Evolutionary conservation across 2,888 invertebrate genomes (phyloP), one percentile per base, ranked within the genome.

Genomic region (Hecatera dysodea): DNA sequence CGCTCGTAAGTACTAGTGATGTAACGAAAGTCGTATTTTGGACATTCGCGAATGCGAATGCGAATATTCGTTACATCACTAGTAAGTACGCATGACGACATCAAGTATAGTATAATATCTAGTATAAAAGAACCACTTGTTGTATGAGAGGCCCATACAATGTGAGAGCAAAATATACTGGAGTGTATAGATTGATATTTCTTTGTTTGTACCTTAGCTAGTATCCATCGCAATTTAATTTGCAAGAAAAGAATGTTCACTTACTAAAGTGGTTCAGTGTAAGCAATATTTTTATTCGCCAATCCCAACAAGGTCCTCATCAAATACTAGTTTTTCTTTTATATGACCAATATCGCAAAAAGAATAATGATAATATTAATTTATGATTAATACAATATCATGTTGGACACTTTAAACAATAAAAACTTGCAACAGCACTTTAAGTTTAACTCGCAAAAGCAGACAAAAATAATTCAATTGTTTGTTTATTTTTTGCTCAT

Each of bases 381-480:
- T 50, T 29, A 33, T 22, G 24, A 68, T 57, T 11, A 33, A 70
- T 62, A 27, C 42, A 5, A n/a, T 29, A 33, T 36, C 15, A 7
- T 42, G 17, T n/a, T 33, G n/a, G 39, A 12, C 15, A 42, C 22
- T 27, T 42, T 8, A 1, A 8, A 42, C 33, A n/a, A 39, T 22
- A 46, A 33, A 33, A 27, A n/a, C 8, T 39, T 0, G 53, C 60
- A 75, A 8, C 22, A 29, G 22, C 48, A 17, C 7, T 36, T 22
- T 17, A 22, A 19, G 19, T 42, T 48, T 48, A 60, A 27, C 74
- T 75, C 59, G 53, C 46, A 6, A 67, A 60, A 33, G 68, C 42
- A 48, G 22, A 55, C 42, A 36, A 29, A 5, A 68, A 48, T 27
- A 7, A 42, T 48, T 19, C 7, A 60, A 29, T 19, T 29, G 11